A percentile compares a stretch with the other conserved stretches of the same genome.
phyloP scores from a whole-genome alignment of 2,797 vertebrate genomes.

The Labeo calbasu region DNA sequence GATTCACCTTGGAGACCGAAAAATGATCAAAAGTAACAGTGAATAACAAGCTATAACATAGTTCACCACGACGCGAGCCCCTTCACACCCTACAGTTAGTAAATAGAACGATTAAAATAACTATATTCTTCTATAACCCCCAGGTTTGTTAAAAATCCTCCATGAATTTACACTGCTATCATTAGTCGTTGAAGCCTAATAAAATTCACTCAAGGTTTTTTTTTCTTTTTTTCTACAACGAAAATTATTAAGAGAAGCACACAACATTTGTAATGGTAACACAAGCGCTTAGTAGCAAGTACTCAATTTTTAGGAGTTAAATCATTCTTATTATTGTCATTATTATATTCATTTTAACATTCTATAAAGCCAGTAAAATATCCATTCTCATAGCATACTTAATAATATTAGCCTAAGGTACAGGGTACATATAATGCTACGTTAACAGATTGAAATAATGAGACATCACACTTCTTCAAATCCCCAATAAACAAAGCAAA shows the following conservation, averaged over 20 bases:
- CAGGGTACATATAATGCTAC: conserved; percentile 93
- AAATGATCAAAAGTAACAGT: conserved; percentile 99
- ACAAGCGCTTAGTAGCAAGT: conserved; percentile 97
- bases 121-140: conserved; percentile 98
- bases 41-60: conserved; percentile 99
- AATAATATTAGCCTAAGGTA: conserved; percentile 94
- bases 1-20: conserved; percentile 99
- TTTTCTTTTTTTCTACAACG: conserved; percentile 96
- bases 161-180: conserved; percentile 97
- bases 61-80: conserved; percentile 96
- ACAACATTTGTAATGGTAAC: conserved; percentile 97
- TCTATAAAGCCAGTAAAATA: conserved; percentile 99
- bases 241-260: conserved; percentile 99
- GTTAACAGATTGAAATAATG: conserved; percentile 87
- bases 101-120: conserved; percentile 99
- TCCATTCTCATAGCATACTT: conserved; percentile 98
- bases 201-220: conserved; percentile 89
- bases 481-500: conserved; percentile 68
- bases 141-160: conserved; percentile 96
- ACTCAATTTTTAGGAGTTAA: conserved; percentile 95
- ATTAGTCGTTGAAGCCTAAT: conserved; percentile 98
- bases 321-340: conserved; percentile 86
- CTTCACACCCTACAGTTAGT: conserved; percentile 98
- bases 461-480: conserved; percentile 81
- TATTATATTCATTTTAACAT: conserved; percentile 94